Conservation (phyloP, 2,113 vertebrate genomes). For the Synodontis membranacea region DNA sequence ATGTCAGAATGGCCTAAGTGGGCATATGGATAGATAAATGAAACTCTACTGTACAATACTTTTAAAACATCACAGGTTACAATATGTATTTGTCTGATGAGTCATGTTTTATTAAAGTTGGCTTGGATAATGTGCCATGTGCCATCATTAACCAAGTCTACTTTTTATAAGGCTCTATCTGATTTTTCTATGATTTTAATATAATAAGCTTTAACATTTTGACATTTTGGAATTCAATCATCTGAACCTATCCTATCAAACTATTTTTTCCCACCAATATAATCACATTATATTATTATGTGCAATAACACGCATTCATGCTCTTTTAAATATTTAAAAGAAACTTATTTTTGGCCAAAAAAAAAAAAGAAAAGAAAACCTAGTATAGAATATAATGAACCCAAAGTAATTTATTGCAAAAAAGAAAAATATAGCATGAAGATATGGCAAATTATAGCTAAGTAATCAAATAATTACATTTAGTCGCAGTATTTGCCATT, state of each 20-base stretch:
- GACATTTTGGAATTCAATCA: not conserved
- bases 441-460: too few relatives aligned
- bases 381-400: too few relatives aligned
- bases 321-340: not conserved
- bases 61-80: slow-evolving; percentile 27
- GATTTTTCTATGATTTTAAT: not conserved
- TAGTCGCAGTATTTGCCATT: not conserved
- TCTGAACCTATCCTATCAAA: not conserved
- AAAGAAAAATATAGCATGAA: not conserved
- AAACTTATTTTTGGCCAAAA: not conserved
- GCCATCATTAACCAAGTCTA: not conserved
- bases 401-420: not conserved
- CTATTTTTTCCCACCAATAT: not conserved
- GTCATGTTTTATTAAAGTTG: not conserved
- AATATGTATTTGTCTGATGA: not conserved
- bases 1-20: slow-evolving; percentile 30
- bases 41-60: not conserved
- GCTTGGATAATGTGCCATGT: not conserved
- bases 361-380: too few relatives aligned
- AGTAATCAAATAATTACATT: not conserved
- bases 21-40: not conserved
- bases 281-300: not conserved
- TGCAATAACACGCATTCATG: not conserved
- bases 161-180: not conserved
- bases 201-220: not conserved